Base-by-base conservation (phyloP, 2,113 vertebrate genomes). In the Pluvianellus socialis region DNA sequence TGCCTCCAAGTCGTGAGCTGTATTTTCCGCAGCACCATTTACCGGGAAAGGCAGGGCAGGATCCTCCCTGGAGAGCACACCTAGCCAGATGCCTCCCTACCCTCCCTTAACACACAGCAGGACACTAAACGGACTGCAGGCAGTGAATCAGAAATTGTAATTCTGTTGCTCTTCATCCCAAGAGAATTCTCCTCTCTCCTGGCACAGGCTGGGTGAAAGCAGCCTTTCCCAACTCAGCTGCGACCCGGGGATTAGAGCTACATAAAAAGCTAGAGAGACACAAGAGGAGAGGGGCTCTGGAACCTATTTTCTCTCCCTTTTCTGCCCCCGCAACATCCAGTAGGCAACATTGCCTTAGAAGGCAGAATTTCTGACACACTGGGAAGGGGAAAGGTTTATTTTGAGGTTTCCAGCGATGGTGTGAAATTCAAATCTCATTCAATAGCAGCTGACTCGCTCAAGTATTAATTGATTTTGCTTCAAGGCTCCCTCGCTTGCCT, bases 371-470 rank as follows among this genome's bases (percentile, higher is more conserved):
- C 88, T 95, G 95, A 95, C 0, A 24, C 79, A 61, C 65, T 71
- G 83, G 50, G 62, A 92, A 94, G 87, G 30, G 58, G 56, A 66
- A 70, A 87, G 73, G 70, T 97, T 94, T 97, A 94, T 97, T 97
- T 91, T 87, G 87, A 92, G 87, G 92, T 84, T 93, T 90, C 59
- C 92, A 96, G 90, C 87, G 19, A 53, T 85, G 79, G 84, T 96
- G 94, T 94, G 94, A 96, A 96, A 94, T 92, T 91, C 79, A 84
- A 73, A 88, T 94, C 66, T 90, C 90, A 90, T 97, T 96, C 88
- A 93, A 35, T 52, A 96, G 84, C 88, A 72, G 76, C 79, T 90
- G 79, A 72, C 72, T 90, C 0, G 16, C 81, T 88, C 62, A 49
- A 49, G 45, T 30, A 88, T 91, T 92, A 92, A 95, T 79, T 92